phyloP scores from a whole-genome alignment of 2,797 vertebrate genomes.

The Acrossocheilus fasciatus region DNA sequence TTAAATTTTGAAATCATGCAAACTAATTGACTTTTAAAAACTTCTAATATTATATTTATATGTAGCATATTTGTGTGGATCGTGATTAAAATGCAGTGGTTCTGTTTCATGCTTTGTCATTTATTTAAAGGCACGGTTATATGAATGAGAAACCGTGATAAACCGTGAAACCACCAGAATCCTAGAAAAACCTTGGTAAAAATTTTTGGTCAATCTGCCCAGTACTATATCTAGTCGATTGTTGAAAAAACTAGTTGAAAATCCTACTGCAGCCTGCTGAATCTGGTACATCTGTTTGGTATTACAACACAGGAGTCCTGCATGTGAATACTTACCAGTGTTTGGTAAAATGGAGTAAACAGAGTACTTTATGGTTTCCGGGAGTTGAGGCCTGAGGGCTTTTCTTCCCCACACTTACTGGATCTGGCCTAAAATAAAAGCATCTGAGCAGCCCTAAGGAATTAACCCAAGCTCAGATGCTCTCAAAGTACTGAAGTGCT shows the following conservation, averaged over 20 bases:
- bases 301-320: conserved; percentile 13
- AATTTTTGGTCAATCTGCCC: too few species aligned
- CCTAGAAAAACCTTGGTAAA: too few species aligned
- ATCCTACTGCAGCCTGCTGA: background rate
- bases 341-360: conserved; percentile 24
- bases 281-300: conserved; percentile 26
- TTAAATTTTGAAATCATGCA: too few species aligned
- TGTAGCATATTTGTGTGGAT: too few species aligned
- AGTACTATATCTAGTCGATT: too few species aligned
- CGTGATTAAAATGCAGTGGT: too few species aligned
- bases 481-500: background rate
- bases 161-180: too few species aligned
- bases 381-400: background rate
- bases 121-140: too few species aligned
- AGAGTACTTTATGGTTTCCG: conserved; percentile 4
- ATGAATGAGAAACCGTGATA: background rate
- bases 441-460: background rate
- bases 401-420: background rate
- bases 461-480: background rate
- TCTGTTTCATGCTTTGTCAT: too few species aligned
- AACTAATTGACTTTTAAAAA: too few species aligned
- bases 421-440: background rate
- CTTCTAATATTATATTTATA: too few species aligned
- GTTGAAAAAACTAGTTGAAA: background rate
- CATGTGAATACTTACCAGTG: conserved; percentile 16